Percentiles rank a stretch among this genome's conserved stretches.
Evolutionary conservation across 2,113 vertebrate species (phyloP).

Genomic region (Hassar affinis): DNA sequence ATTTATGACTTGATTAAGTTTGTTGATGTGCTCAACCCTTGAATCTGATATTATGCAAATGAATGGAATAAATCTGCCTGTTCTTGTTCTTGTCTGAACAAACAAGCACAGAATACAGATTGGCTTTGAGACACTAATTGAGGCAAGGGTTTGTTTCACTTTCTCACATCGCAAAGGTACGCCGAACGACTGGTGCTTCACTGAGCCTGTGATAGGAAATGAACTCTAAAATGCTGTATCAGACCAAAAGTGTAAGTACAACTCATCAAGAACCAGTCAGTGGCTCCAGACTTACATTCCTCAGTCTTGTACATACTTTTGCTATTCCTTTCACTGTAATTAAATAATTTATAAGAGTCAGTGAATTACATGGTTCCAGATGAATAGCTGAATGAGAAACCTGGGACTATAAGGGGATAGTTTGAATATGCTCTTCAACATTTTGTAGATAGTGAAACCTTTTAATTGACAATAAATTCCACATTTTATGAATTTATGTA

Average conservation of each 20-base stretch:
- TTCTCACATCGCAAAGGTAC: slow-evolving; percentile 32
- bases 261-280: slow-evolving; percentile 2
- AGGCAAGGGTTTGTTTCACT: slow-evolving; percentile 35
- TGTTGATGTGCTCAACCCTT: slow-evolving; percentile 47
- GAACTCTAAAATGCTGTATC: not conserved
- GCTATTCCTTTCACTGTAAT: not conserved
- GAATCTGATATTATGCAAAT: slow-evolving; percentile 51
- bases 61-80: slow-evolving; percentile 46
- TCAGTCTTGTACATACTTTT: not conserved
- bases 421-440: not conserved
- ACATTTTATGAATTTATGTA: not conserved
- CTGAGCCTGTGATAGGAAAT: slow-evolving; percentile 34
- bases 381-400: not conserved
- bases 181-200: slow-evolving; percentile 1
- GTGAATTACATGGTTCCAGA: not conserved
- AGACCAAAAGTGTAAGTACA: slow-evolving; percentile 1
- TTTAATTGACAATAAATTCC: not conserved
- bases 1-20: slow-evolving; percentile 49
- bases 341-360: too few species aligned
- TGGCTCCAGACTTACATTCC: not conserved
- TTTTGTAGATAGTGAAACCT: not conserved
- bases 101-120: slow-evolving; percentile 45
- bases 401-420: not conserved
- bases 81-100: slow-evolving; percentile 46
- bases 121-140: slow-evolving; percentile 38